These are phyloP conservation scores for Linurgus olivaceus DNA, from an alignment of 2,797 vertebrate species.

Conservation along the genomic window DNA sequence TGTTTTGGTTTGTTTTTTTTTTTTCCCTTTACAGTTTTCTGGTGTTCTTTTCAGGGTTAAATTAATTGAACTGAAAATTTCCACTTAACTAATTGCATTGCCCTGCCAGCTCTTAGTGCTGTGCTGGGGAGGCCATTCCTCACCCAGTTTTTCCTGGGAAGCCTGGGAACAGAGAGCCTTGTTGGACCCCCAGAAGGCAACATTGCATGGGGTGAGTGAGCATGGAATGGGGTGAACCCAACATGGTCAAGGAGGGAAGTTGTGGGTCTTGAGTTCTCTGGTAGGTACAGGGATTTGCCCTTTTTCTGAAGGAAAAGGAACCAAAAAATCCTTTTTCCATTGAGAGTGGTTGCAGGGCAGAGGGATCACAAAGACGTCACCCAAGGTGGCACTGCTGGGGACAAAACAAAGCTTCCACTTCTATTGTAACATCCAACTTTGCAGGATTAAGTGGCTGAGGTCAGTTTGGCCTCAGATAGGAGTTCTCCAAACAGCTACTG, in stretches of 20 bases:
- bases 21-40: no score
- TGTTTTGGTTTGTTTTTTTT: no score
- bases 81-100: background rate
- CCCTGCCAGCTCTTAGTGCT: background rate
- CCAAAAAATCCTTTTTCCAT: background rate
- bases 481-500: background rate
- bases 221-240: accelerated
- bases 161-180: background rate
- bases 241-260: accelerated
- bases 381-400: accelerated
- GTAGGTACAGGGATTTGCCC: background rate
- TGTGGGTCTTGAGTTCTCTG: accelerated
- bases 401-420: background rate
- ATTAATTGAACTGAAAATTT: background rate
- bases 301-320: background rate
- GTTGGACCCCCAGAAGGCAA: background rate
- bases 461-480: background rate
- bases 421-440: background rate
- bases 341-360: background rate
- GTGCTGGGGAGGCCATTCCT: background rate
- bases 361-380: background rate
- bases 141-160: background rate
- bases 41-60: no score
- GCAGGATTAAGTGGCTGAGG: background rate
- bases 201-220: accelerated